Base-by-base conservation (phyloP, 2,888 invertebrate species). In the Drosophila nigritarsus region DNA sequence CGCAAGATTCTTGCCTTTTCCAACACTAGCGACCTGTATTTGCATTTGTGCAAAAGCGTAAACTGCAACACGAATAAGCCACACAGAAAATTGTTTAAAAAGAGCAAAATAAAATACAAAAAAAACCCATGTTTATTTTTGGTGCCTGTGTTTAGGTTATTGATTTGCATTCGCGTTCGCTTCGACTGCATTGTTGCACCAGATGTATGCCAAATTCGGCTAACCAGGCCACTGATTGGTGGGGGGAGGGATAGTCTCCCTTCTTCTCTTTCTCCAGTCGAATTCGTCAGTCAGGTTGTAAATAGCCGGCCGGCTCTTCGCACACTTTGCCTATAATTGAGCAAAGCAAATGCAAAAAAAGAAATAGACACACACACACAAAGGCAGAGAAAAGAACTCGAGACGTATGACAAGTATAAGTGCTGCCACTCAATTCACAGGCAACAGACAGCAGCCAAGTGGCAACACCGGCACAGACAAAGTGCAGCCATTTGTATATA, bases 361-460 rank as follows among this genome's bases (percentile, higher is more conserved):
- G 30, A 48, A n/a, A 53, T 32, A 38, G 11, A 32, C 56, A 72
- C 6, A 42, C 11, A 60, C 20, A 53, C 18, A 65, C 11, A 61
- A 45, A 51, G 53, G 60, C 45, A 55, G 54, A 62, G 66, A 34
- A 64, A 58, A 69, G 36, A 69, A 56, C 80, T 80, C 40, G 55
- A 80, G 72, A 74, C 70, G 65, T 11, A 76, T 83, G 77, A 82
- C 74, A 75, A 75, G 69, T 62, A 87, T 83, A 86, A 88, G 87
- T 82, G 85, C 85, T 87, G 87, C 82, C 85, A 86, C 89, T 86
- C 89, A 89, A 89, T 84, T 85, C 80, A 71, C 71, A 68, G 65
- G 40, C 86, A 73, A 69, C 75, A 80, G 82, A 78, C 84, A 84
- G 74, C 87, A 77, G 89, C 75, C 78, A 87, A 89, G 85, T 89